Evolutionary conservation across 2,888 invertebrate species (phyloP), one percentile per base, ranked within the genome.

Genomic region (Anthophora plumipes): DNA sequence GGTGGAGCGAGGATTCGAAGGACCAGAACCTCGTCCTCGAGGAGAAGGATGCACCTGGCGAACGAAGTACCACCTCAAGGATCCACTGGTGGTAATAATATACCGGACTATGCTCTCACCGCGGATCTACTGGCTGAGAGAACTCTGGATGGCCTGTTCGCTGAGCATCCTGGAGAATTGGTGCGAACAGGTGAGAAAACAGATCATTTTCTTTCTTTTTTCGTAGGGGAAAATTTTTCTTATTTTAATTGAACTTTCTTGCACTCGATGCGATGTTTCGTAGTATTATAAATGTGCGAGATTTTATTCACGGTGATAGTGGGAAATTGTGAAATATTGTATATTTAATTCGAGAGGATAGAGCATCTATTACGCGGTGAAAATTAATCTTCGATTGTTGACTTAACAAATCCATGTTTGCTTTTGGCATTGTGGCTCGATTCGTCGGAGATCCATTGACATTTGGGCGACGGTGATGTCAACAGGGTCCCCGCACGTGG

Each of bases 81-180:
- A 55, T 84, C 89, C 37, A 79, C 85, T 17, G 82, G 88, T 20
- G 90, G 85, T 59, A 93, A 91, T 75, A 93, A 93, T 54, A 88
- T 94, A 66, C 93, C 94, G 5, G 95, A 95, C 80, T 95, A 95
- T 91, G 95, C 96, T 41, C 93, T 97, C 93, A 97, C 97, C 37
- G 97, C 97, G 8, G 97, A 97, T 92, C 94, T 97, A 64, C 94
- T 98, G 85, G 97, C 97, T 61, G 98, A 98, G 91, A 95, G 97
- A 84, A 97, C 98, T 2, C 94, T 98, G 82, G 97, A 97, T 92
- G 97, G 97, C 66, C 94, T 98, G 81, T 94, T 98, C 80, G 97
- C 97, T 70, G 98, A 98, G 91, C 98, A 98, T 94, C 98, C 98
- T 4, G 98, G 98, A 22, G 98, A 98, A 94, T 94, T 99, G 86